Base-by-base conservation (phyloP, 1,140 invertebrate species). In the Plectrocnemia conspersa region DNA sequence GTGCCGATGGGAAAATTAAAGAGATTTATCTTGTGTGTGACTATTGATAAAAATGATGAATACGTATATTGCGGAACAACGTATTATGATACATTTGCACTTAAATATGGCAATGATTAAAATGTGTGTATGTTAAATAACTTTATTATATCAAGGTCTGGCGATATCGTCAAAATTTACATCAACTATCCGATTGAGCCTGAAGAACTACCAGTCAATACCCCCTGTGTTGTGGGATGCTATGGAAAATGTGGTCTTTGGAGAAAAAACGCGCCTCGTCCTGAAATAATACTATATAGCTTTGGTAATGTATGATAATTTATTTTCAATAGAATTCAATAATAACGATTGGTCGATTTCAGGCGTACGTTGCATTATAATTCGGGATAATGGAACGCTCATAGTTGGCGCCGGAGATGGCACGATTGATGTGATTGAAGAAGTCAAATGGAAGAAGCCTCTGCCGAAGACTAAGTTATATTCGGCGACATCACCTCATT, bases 401-500 rank as follows among this genome's bases (percentile, higher is more conserved):
- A 69, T 94, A 1, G 80, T 92, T 36, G 93, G 91, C 1, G 81
- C 85, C 19, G 92, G 92, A 0, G 84, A 91, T 71, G 91, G 92
- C 4, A 83, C 80, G 0, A 66, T 95, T 0, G 85, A 90, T 52
- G 60, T 87, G 18, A 77, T 88, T 1, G 77, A 82, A 55, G 79
- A 84, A 64, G 75, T 79, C 40, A 77, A 79, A 58, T 66, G 73
- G 69, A 69, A 73, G 64, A 68, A 73, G 49, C 56, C 71, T 55
- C 63, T 80, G 63, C 74, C 77, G 49, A 62, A 75, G 54, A 62
- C 72, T 60, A 66, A 79, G 52, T 52, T 75, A 11, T 49, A 67
- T 3, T 53, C 66, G n/a, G 72, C 72, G 0, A 72, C 80, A 46
- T 72, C 76, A 70, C 71, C 82, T 36, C 71, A 76, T 50, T 79